Evolutionary conservation across 2,113 vertebrate genomes (phyloP).

Genomic region (Etheostoma spectabile): DNA sequence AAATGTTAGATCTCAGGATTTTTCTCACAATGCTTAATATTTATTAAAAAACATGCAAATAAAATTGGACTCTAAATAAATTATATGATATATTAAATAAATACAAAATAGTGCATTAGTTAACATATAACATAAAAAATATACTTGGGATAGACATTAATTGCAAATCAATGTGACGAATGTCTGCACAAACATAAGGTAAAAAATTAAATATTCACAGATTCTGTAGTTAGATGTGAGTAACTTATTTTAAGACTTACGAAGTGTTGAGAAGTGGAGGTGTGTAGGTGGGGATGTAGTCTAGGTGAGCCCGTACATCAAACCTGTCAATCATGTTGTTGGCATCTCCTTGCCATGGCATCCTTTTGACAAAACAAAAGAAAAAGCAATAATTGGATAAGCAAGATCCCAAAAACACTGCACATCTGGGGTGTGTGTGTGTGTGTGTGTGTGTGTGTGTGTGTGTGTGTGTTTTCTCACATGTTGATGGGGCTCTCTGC

Average conservation of each 20-base stretch:
- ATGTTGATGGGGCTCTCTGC: constrained; percentile 97
- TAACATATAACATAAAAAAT: too few species aligned
- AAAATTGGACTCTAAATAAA: too few species aligned
- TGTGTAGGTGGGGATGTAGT: constrained; percentile 93
- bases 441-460: background rate
- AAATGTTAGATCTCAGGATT: too few species aligned
- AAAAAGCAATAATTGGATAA: background rate
- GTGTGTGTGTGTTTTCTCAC: constrained; percentile 78
- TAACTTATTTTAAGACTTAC: constrained; percentile 82
- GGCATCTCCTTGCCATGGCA: constrained; percentile 97
- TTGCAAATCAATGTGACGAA: background rate
- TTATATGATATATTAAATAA: too few species aligned
- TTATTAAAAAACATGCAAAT: too few species aligned
- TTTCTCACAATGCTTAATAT: too few species aligned
- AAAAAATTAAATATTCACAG: background rate
- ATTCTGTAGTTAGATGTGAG: background rate
- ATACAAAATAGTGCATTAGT: too few species aligned
- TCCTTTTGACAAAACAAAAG: constrained; percentile 82
- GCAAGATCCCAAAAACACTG: background rate
- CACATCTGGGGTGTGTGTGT: background rate
- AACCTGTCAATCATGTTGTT: constrained; percentile 99
- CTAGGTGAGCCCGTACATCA: constrained; percentile 94
- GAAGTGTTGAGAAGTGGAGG: constrained; percentile 89
- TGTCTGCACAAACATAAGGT: background rate
- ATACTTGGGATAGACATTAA: too few species aligned